Conservation (phyloP, 1,140 invertebrate species). For the Drosophila cardini region DNA sequence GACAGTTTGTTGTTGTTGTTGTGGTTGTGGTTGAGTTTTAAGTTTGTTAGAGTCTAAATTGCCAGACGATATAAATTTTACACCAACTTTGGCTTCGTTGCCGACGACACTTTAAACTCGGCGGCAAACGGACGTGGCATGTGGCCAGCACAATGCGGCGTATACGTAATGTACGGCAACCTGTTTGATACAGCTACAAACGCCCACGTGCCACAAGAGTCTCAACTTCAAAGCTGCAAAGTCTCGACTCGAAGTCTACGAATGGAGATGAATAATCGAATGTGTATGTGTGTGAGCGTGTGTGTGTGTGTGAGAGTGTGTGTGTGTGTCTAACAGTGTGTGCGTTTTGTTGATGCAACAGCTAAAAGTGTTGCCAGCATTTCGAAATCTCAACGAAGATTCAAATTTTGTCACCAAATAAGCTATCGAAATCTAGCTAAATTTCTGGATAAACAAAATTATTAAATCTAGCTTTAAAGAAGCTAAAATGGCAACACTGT, state of each 20-base stretch:
- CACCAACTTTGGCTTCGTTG: conserved; percentile 40
- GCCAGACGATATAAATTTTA: conserved; percentile 64
- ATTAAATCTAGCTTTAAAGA: too few species aligned
- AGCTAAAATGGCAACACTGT: too few species aligned
- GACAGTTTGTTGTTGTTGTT: conserved; percentile 4
- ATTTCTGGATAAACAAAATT: too few species aligned
- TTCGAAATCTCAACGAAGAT: too few species aligned
- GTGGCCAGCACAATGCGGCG: conserved; percentile 48
- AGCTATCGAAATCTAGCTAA: too few species aligned
- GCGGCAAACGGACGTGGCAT: conserved; percentile 23
- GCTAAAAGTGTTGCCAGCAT: too few species aligned
- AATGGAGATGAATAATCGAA: conserved; percentile 7
- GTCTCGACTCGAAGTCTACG: neutral
- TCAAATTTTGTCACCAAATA: too few species aligned
- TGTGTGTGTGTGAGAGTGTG: neutral
- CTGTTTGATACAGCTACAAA: conserved; percentile 49
- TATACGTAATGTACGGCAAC: conserved; percentile 69
- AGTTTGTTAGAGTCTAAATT: conserved; percentile 59
- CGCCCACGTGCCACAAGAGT: conserved; percentile 62
- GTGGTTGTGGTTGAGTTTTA: conserved; percentile 10
- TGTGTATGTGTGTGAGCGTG: neutral
- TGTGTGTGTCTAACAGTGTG: too few species aligned
- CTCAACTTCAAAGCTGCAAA: conserved; percentile 44
- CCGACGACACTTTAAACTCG: conserved; percentile 39
- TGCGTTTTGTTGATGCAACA: neutral